Percentiles rank a stretch among this genome's conserved stretches.
These are phyloP conservation scores for Bellardia bayeri DNA, from an alignment of 2,888 invertebrate species.

Conservation along the genomic window DNA sequence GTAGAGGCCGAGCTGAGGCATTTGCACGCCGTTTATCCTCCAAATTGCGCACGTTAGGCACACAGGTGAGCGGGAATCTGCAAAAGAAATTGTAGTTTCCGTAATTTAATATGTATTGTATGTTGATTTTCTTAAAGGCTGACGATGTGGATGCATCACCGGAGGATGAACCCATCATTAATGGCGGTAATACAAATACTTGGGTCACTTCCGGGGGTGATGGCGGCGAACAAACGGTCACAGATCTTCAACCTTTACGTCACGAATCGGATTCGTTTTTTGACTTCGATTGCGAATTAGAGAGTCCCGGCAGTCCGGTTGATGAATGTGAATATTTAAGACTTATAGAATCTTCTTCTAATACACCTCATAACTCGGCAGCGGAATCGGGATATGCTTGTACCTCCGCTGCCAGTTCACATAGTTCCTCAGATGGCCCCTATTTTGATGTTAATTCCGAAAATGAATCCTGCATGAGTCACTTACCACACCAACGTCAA, in stretches of 20 bases:
- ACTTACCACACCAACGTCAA: conserved; percentile 59
- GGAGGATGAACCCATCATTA: conserved; percentile 82
- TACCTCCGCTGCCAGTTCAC: conserved; percentile 85
- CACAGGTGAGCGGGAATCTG: conserved; percentile 81
- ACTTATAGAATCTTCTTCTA: conserved; percentile 85
- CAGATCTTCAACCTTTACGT: conserved; percentile 85
- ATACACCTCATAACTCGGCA: conserved; percentile 85
- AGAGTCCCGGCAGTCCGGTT: conserved; percentile 89
- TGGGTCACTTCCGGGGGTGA: conserved; percentile 82
- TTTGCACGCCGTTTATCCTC: conserved; percentile 92
- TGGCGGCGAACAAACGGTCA: conserved; percentile 82
- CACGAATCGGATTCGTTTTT: conserved; percentile 86
- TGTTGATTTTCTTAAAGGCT: conserved; percentile 75
- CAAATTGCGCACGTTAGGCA: conserved; percentile 89
- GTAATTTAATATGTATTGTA: not conserved
- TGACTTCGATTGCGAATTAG: conserved; percentile 88
- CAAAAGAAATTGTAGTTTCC: too few relatives aligned
- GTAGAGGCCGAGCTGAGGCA: conserved; percentile 91
- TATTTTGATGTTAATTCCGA: conserved; percentile 85
- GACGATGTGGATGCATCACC: conserved; percentile 78
- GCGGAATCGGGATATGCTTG: conserved; percentile 85
- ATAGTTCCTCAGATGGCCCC: conserved; percentile 84
- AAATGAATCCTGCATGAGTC: conserved; percentile 49
- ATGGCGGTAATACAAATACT: conserved; percentile 80
- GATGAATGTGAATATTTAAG: conserved; percentile 86